Evolutionary conservation across 37 sponge, comb jelly and placozoan species (phyloP).

Genomic region (Agelas oroides): DNA sequence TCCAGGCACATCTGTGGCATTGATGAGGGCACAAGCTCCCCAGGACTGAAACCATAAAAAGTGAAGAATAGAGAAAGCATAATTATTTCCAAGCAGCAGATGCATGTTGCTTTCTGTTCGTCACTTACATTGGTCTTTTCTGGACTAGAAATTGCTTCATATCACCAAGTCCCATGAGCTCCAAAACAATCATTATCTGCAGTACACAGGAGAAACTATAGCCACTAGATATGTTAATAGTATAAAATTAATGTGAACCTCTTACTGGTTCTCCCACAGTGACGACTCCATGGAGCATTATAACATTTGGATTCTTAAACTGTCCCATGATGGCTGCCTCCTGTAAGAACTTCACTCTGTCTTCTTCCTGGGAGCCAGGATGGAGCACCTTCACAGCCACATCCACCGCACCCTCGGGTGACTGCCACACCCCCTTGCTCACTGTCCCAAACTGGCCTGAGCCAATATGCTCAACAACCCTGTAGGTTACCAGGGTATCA

Average conservation of each 20-base stretch:
- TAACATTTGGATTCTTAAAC: constrained; percentile 58
- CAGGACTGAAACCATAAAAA: not conserved
- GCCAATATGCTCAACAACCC: constrained; percentile 38
- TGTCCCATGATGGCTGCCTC: constrained; percentile 79
- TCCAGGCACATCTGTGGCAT: constrained; percentile 1
- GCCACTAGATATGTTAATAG: too few species aligned
- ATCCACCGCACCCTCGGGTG: not conserved
- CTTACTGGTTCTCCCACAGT: constrained; percentile 57
- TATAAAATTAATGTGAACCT: too few species aligned
- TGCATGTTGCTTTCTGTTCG: too few species aligned
- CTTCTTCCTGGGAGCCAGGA: not conserved
- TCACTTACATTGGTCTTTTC: too few species aligned
- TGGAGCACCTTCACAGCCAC: constrained; percentile 59
- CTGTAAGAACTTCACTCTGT: constrained; percentile 60
- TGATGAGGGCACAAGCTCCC: not conserved
- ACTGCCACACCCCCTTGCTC: constrained; percentile 31
- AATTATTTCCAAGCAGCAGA: too few species aligned
- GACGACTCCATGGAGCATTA: constrained; percentile 53
- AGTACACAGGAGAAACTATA: not conserved
- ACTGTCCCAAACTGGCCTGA: constrained; percentile 67
- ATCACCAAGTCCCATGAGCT: constrained; percentile 67
- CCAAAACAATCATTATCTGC: constrained; percentile 65
- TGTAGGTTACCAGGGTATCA: not conserved
- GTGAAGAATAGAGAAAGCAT: too few species aligned
- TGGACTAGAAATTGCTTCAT: not conserved